Conservation (phyloP, 1,140 invertebrate species). For the Nymphalis io region DNA sequence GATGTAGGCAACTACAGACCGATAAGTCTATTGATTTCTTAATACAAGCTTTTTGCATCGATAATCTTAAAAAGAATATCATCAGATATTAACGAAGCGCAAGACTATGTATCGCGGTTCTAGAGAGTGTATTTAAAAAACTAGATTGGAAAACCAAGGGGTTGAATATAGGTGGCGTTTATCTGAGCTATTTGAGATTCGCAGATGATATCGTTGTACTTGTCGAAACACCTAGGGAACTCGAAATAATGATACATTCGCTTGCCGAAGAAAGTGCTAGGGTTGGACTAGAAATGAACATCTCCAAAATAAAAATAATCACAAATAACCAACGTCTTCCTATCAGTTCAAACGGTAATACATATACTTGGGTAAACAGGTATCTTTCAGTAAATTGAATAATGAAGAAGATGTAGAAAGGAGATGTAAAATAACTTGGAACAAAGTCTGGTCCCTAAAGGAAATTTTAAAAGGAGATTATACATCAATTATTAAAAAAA, state of each 20-base stretch:
- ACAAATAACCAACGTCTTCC: no score
- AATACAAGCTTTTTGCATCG: neutral
- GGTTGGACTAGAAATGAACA: no score
- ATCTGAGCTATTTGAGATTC: neutral
- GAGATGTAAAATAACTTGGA: conserved; percentile 35
- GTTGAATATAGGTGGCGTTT: neutral
- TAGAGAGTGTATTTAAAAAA: neutral
- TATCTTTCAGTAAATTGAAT: conserved; percentile 34
- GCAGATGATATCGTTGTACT: neutral
- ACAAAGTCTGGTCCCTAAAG: conserved; percentile 36
- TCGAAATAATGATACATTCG: neutral
- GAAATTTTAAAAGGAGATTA: conserved; percentile 38
- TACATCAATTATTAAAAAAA: conserved; percentile 38
- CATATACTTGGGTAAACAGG: conserved; percentile 81
- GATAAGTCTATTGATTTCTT: neutral
- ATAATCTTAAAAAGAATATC: neutral
- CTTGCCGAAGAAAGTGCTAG: neutral
- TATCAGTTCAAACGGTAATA: no score
- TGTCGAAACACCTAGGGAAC: neutral
- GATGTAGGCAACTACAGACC: neutral
- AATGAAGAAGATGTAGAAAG: conserved; percentile 38
- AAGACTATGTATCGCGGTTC: neutral
- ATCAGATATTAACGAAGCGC: neutral
- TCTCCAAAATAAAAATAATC: no score
- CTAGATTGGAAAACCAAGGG: neutral